A percentile compares a stretch with the other conserved stretches of the same genome.
These are phyloP conservation scores for Podarcis siculus DNA, from an alignment of 2,797 vertebrate genomes.

Conservation along the genomic window DNA sequence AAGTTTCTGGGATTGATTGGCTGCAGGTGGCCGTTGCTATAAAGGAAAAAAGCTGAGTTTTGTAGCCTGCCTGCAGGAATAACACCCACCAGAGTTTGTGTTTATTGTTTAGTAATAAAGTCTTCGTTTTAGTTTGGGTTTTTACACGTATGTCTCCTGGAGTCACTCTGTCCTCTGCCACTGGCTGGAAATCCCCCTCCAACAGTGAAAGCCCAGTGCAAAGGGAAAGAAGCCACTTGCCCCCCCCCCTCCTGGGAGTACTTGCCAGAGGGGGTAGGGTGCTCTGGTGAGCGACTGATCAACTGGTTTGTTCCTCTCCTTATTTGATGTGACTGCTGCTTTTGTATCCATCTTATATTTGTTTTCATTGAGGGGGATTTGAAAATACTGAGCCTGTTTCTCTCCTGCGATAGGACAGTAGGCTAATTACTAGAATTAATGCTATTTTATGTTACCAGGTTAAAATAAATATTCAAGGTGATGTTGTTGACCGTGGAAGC, in stretches of 20 bases:
- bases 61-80: too few relatives aligned
- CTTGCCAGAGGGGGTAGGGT: background rate
- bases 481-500: slow-evolving; percentile 93
- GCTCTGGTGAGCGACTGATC: too few relatives aligned
- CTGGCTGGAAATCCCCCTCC: too few relatives aligned
- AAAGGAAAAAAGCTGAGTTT: too few relatives aligned
- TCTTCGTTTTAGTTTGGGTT: too few relatives aligned
- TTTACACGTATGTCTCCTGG: too few relatives aligned
- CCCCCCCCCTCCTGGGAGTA: too few relatives aligned
- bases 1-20: too few relatives aligned
- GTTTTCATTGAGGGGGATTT: background rate
- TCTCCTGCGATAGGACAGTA: background rate
- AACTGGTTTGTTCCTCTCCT: background rate
- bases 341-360: background rate
- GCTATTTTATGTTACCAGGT: slow-evolving; percentile 79
- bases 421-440: background rate
- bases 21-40: too few relatives aligned
- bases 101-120: too few relatives aligned
- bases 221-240: background rate
- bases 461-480: slow-evolving; percentile 92
- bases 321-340: background rate
- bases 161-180: too few relatives aligned
- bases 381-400: background rate
- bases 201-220: background rate
- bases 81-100: too few relatives aligned